phyloP scores from a whole-genome alignment of 2,797 vertebrate genomes.

The Semaprochilodus insignis region DNA sequence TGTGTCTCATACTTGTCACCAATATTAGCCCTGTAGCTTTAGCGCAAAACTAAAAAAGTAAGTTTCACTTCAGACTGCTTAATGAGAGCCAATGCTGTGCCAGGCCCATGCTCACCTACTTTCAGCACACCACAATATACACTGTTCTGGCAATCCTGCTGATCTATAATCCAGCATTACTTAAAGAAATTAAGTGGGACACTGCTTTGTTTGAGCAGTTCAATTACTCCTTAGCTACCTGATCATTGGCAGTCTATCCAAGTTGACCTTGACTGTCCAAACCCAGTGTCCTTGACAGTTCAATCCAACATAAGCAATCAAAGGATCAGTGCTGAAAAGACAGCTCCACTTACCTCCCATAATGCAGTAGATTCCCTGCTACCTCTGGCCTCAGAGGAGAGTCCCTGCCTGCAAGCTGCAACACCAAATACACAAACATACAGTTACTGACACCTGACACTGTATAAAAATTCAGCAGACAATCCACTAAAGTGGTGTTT shows the following conservation, averaged over 20 bases:
- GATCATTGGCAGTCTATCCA: conserved; percentile 31
- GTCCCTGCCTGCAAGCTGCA: conserved; percentile 93
- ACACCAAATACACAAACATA: not conserved
- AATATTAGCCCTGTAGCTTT: not conserved
- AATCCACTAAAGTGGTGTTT: not conserved
- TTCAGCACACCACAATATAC: conserved; percentile 37
- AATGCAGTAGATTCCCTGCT: conserved; percentile 95
- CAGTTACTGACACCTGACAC: not conserved
- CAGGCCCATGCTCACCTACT: conserved; percentile 11
- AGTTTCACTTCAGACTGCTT: conserved; percentile 2
- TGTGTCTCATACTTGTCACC: not conserved
- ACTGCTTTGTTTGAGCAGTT: conserved; percentile 27
- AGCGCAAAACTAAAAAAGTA: not conserved
- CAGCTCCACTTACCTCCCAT: conserved; percentile 87
- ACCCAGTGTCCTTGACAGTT: conserved; percentile 20
- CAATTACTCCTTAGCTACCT: conserved; percentile 42
- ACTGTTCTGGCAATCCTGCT: not conserved
- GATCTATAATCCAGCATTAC: conserved; percentile 15
- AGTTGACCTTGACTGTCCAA: conserved; percentile 29
- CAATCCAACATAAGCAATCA: conserved; percentile 5
- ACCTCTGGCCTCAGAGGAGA: conserved; percentile 94
- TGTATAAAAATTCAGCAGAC: not conserved
- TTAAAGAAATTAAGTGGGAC: conserved; percentile 10
- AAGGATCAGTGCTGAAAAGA: not conserved
- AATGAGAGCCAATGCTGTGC: not conserved